Percentiles rank a stretch among this genome's conserved stretches.
phyloP scores from a whole-genome alignment of 1,140 invertebrate species.

The Pemphigus obesinymphae region DNA sequence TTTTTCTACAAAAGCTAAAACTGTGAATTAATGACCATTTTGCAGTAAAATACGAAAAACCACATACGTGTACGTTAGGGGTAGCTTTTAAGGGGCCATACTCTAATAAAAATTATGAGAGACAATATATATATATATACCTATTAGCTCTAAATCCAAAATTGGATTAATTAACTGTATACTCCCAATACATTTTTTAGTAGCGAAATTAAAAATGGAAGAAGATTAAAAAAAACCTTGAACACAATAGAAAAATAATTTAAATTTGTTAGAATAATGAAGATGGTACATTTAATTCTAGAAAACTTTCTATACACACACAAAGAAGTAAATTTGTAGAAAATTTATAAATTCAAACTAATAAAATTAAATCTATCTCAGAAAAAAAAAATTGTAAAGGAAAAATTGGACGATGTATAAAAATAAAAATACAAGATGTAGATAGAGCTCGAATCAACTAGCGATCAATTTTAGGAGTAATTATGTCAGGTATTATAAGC shows the following conservation, averaged over 20 bases:
- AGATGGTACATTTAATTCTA: background rate
- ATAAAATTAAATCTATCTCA: background rate
- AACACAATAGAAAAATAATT: background rate
- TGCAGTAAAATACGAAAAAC: too few relatives aligned
- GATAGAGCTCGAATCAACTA: background rate
- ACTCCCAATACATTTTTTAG: background rate
- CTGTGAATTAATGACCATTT: too few relatives aligned
- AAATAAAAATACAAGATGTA: background rate
- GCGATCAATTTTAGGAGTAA: background rate
- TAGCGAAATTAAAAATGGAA: background rate
- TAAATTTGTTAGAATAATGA: background rate
- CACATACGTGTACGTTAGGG: too few relatives aligned
- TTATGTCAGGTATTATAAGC: too few relatives aligned
- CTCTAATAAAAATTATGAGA: too few relatives aligned
- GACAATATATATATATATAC: too few relatives aligned
- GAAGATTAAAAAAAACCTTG: background rate
- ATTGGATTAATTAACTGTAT: background rate
- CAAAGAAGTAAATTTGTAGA: background rate
- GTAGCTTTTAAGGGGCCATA: too few relatives aligned
- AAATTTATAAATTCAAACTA: background rate
- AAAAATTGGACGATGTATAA: background rate
- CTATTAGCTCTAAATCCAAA: background rate
- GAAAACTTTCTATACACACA: background rate
- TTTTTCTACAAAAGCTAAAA: too few relatives aligned
- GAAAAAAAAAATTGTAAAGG: background rate